Evolutionary conservation across 2,113 vertebrate species (phyloP).

Genomic region (Eptesicus fuscus): DNA sequence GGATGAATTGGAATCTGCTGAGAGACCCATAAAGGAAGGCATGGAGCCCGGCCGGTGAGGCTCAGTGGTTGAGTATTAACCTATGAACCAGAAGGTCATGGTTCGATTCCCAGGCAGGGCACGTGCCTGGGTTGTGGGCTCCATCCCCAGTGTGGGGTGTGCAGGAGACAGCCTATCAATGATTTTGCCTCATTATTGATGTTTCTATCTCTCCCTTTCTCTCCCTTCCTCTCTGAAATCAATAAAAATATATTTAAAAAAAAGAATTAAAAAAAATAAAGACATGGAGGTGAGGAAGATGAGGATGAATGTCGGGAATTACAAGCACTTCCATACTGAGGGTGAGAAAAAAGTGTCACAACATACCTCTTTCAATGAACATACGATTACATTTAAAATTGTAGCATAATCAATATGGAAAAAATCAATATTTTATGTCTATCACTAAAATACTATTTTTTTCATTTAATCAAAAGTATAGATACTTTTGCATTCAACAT

Average conservation of each 20-base stretch:
- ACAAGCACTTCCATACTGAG: background rate
- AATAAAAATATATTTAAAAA: too few species aligned
- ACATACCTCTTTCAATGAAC: background rate
- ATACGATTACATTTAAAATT: background rate
- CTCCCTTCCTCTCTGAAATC: too few species aligned
- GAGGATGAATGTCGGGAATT: background rate
- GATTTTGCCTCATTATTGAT: too few species aligned
- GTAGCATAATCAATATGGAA: background rate
- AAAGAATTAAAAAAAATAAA: background rate
- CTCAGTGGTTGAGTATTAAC: too few species aligned
- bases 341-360: background rate
- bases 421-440: background rate
- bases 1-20: background rate
- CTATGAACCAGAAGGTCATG: too few species aligned
- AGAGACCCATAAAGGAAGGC: background rate
- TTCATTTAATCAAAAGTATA: background rate
- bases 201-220: too few species aligned
- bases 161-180: too few species aligned
- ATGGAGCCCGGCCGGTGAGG: too few species aligned
- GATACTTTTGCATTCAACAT: background rate
- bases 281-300: background rate
- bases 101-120: too few species aligned
- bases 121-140: too few species aligned
- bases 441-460: background rate
- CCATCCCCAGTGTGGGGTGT: too few species aligned